Evolutionary conservation across 2,797 vertebrate genomes (phyloP), one percentile per base, ranked within the genome.

Genomic region (Sphenopsis melanotis): DNA sequence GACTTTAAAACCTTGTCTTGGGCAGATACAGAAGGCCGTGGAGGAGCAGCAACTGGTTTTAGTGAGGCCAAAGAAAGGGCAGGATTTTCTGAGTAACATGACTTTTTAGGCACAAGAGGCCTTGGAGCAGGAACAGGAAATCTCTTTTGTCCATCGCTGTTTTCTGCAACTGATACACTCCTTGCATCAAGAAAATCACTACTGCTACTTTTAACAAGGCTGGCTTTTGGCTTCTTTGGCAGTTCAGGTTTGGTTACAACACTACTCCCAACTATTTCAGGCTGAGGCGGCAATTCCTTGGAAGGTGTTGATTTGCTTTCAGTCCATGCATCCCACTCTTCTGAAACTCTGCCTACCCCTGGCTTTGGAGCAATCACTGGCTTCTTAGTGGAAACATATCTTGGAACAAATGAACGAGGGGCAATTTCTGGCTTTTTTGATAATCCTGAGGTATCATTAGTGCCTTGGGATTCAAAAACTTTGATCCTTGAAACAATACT

Each of bases 401-500:
- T 98, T 63, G 65, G 85, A n/a, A 88, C n/a, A 2, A 98, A 75
- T 15, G 98, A 98, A 65, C 98, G 98, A 56, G 98, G 98, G 29
- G 64, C 96, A 59, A 98, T 97, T 77, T 98, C 97, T 36, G 98
- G 98, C 96, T 97, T 99, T 96, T 97, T 98, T 74, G 80, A 89
- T 64, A 94, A 91, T 83, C 97, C 98, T 24, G 83, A 97, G 41
- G 94, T 98, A 86, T 98, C 98, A 4, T 44, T 18, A 69, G n/a
- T 92, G 46, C 82, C 69, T 97, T 99, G 99, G 91, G 95, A 98
- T 97, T 99, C 99, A 71, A 99, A 99, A 63, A 98, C 98, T 98
- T 99, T 98, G 97, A 99, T 99, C 89, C 97, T 98, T 89, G 98
- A 98, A 89, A 97, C 97, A 94, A 99, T 97, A 87, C 98, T 98